Evolutionary conservation across 1,140 invertebrate species (phyloP).

Genomic region (Hylaeus anthracinus): DNA sequence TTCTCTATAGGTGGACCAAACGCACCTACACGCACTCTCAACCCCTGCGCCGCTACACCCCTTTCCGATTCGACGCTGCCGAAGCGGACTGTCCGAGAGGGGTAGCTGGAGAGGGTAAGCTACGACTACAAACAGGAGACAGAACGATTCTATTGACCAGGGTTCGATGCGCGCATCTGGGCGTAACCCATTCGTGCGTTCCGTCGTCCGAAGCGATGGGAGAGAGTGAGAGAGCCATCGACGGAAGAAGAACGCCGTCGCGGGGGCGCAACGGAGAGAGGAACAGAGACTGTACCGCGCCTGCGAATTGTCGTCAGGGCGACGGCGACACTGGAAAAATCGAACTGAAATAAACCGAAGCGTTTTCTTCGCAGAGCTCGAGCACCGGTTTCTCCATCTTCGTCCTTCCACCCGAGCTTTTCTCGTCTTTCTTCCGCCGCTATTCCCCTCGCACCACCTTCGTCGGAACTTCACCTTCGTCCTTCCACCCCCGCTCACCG

Average conservation of each 20-base stretch:
- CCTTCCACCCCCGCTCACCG: constrained; percentile 29
- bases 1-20: constrained; percentile 76
- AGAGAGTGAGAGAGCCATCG: constrained; percentile 63
- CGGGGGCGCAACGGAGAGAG: constrained; percentile 42
- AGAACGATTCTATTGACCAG: constrained; percentile 80
- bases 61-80: constrained; percentile 57
- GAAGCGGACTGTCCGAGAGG: constrained; percentile 54
- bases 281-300: constrained; percentile 74
- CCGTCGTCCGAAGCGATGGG: constrained; percentile 59
- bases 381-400: constrained; percentile 45
- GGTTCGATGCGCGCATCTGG: constrained; percentile 82
- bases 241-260: constrained; percentile 53
- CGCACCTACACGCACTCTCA: constrained; percentile 74
- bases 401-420: constrained; percentile 21
- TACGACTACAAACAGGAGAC: constrained; percentile 65
- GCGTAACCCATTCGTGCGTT: constrained; percentile 80
- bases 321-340: constrained; percentile 80
- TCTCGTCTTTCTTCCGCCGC: not conserved
- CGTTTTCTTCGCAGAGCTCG: constrained; percentile 73
- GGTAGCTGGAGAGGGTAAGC: constrained; percentile 57
- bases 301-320: constrained; percentile 80
- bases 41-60: constrained; percentile 51
- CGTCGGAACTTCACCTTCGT: constrained; percentile 16
- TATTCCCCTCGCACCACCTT: constrained; percentile 5
- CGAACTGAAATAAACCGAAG: constrained; percentile 81